Conservation (phyloP, 92 coral and sea anemone species). For the Epizoanthus rinbou region DNA sequence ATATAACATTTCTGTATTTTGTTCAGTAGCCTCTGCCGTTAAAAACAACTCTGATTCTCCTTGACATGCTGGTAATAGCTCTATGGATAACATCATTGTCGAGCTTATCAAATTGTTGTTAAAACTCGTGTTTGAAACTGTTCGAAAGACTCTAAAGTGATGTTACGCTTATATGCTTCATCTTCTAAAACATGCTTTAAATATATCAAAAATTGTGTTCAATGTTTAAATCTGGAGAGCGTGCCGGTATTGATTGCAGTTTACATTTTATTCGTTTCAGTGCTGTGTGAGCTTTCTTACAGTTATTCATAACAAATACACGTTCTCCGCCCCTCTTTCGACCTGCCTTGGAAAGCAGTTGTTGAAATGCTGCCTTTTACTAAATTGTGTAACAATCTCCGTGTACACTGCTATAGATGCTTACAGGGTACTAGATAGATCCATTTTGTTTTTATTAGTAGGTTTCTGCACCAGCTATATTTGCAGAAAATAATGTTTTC, state of each 20-base stretch:
- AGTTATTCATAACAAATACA: conserved; percentile 63
- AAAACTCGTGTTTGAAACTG: neutral
- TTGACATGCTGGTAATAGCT: conserved; percentile 54
- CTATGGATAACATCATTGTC: conserved; percentile 43
- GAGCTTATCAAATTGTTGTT: neutral
- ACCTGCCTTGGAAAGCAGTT: conserved; percentile 52
- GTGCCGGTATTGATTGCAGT: conserved; percentile 61
- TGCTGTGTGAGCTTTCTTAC: conserved; percentile 34
- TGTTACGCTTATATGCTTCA: conserved; percentile 41
- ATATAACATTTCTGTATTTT: conserved; percentile 50
- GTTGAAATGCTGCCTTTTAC: conserved; percentile 44
- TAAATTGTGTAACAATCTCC: conserved; percentile 52
- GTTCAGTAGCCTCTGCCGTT: conserved; percentile 55
- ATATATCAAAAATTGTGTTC: conserved; percentile 61
- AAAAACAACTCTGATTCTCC: neutral
- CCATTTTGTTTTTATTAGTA: conserved; percentile 25
- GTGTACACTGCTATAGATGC: conserved; percentile 13
- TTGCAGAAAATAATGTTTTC: conserved; percentile 25
- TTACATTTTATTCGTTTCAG: conserved; percentile 52
- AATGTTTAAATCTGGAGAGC: conserved; percentile 63
- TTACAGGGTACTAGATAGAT: conserved; percentile 9
- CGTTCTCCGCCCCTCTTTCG: conserved; percentile 44
- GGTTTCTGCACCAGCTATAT: conserved; percentile 11
- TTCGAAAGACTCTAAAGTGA: conserved; percentile 59
- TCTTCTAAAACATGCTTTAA: conserved; percentile 39